phyloP scores from a whole-genome alignment of 1,140 invertebrate species.

The Acromyrmex charruanus region DNA sequence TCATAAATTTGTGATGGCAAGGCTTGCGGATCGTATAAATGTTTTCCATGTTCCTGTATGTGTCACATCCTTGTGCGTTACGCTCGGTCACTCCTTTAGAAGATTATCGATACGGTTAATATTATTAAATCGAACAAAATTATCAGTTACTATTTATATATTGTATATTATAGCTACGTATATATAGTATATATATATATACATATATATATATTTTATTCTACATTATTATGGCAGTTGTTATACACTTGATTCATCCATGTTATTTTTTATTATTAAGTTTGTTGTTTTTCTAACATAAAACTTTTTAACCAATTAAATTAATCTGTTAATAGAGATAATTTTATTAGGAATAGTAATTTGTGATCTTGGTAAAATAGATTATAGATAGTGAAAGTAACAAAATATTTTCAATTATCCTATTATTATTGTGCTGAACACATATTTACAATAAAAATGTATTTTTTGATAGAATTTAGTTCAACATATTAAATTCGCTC shows the following conservation, averaged over 20 bases:
- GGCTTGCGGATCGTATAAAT: not conserved
- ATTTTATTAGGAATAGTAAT: not conserved
- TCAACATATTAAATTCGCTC: not conserved
- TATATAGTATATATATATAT: no score
- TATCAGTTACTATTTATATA: not conserved
- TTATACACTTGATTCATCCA: not conserved
- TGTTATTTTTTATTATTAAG: not conserved
- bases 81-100: not conserved
- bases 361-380: not conserved
- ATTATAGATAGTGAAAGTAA: not conserved
- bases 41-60: not conserved
- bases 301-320: not conserved
- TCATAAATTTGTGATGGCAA: constrained; percentile 28
- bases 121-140: not conserved
- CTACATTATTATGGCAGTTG: not conserved
- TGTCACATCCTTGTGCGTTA: constrained; percentile 6
- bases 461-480: not conserved
- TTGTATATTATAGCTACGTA: not conserved
- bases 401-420: not conserved
- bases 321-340: not conserved
- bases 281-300: not conserved
- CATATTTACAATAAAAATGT: not conserved
- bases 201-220: not conserved
- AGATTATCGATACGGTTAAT: constrained; percentile 26
- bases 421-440: not conserved